Conservation (phyloP, 2,888 invertebrate genomes). For the Noctua janthe region DNA sequence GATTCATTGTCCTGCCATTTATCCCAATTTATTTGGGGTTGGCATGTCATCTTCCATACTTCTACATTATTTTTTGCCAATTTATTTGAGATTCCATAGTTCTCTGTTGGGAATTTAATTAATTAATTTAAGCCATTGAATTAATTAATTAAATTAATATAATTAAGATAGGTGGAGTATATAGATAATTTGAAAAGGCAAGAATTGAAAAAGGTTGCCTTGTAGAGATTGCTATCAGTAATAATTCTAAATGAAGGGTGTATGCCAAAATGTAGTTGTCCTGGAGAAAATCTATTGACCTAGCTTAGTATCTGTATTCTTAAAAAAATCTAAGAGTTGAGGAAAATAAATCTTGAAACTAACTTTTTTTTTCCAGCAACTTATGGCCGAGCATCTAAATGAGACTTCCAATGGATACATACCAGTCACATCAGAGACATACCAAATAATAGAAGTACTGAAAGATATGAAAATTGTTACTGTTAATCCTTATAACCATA, state of each 20-base stretch:
- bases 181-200: too few species aligned
- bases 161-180: neutral
- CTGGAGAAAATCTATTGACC: neutral
- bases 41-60: neutral
- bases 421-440: conserved; percentile 77
- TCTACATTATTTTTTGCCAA: neutral
- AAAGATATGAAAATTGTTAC: conserved; percentile 81
- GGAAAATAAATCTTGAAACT: neutral
- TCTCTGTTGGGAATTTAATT: neutral
- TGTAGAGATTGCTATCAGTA: neutral
- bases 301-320: neutral
- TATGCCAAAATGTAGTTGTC: neutral
- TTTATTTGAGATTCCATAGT: neutral
- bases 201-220: too few species aligned
- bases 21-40: neutral
- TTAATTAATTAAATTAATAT: too few species aligned
- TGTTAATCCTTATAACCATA: conserved; percentile 82
- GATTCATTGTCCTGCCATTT: neutral
- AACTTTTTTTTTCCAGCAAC: conserved; percentile 74
- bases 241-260: neutral
- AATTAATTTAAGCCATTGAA: neutral
- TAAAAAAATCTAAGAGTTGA: neutral
- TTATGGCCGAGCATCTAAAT: conserved; percentile 77
- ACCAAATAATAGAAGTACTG: conserved; percentile 74
- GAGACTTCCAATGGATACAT: conserved; percentile 78